Base-by-base conservation (phyloP, 2,113 vertebrate species). In the Chroicocephalus ridibundus region DNA sequence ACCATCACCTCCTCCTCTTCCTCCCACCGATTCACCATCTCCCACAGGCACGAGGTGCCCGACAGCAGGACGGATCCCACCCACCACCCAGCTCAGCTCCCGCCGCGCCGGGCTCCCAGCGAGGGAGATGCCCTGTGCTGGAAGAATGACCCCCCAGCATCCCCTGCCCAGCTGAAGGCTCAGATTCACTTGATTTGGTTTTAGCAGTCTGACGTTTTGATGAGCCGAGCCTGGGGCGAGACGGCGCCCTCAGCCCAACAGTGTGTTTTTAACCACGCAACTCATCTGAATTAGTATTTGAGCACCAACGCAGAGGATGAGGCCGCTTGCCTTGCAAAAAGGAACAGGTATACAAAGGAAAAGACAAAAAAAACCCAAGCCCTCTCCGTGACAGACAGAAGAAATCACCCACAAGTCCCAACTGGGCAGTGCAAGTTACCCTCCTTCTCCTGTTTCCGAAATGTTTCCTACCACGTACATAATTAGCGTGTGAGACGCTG, bases 31-130 rank as follows among this genome's bases (percentile, higher is more conserved):
- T 10, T 60, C 52, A 5, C 42, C 10, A 4, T 9, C 57, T 42
- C 21, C 10, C 21, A 10, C 24, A 14, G n/a, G 44, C 2, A 0
- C 0, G 0, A n/a, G 38, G 18, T 18, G 46, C 46, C 15, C 1
- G 2, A 25, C 57, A 1, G 0, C 32, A n/a, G 40, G 38, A 61
- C 1, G 1, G 38, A 54, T 34, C 31, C 21, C 3, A 4, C 22
- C 60, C 58, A 46, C 20, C 66, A 38, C 11, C 3, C 1, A 61
- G 55, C 49, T 38, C 47, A 38, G 54, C 47, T 51, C 66, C 51
- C 0, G 0, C 20, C 11, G 11, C 8, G 31, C 27, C 2, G 2
- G 31, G 22, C 19, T 82, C 47, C 71, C 16, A 55, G 34, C 25
- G 38, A 57, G 21, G 44, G 6, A n/a, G 24, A 32, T 70, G 55